Conservation (phyloP, 2,797 vertebrate genomes). For the Crax fasciolata region DNA sequence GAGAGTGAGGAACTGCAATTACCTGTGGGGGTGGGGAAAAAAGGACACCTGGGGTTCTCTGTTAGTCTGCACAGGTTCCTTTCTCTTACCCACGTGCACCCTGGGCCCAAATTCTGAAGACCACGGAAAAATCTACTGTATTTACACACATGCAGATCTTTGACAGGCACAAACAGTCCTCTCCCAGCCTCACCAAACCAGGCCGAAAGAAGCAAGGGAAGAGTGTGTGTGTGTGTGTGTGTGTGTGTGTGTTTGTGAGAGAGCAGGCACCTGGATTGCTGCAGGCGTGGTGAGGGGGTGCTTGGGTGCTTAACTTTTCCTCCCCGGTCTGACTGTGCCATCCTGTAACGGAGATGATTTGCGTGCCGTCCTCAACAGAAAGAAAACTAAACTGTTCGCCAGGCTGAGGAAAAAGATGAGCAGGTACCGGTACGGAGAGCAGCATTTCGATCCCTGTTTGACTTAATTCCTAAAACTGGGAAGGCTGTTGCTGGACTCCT, state of each 20-base stretch:
- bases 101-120: background rate
- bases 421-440: slow-evolving; percentile 82
- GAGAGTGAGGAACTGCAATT: background rate
- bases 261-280: background rate
- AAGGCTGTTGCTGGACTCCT: slow-evolving; percentile 70
- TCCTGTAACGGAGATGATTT: slow-evolving; percentile 74
- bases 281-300: background rate
- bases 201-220: background rate
- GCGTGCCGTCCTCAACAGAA: slow-evolving; percentile 83
- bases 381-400: slow-evolving; percentile 89
- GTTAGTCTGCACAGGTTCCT: background rate
- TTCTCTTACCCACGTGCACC: background rate
- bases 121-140: background rate
- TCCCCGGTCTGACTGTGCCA: slow-evolving; percentile 57
- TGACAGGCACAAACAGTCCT: background rate
- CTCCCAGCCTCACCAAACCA: background rate
- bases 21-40: background rate
- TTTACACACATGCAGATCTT: background rate
- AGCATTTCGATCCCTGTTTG: slow-evolving; percentile 51
- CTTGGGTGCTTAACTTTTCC: slow-evolving; percentile 49
- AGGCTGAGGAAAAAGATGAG: slow-evolving; percentile 87
- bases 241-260: background rate
- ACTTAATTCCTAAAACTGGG: slow-evolving; percentile 48
- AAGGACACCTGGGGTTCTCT: background rate
- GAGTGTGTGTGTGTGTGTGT: background rate